Evolutionary conservation across 2,113 vertebrate species (phyloP).

Genomic region (Spilogale gracilis): DNA sequence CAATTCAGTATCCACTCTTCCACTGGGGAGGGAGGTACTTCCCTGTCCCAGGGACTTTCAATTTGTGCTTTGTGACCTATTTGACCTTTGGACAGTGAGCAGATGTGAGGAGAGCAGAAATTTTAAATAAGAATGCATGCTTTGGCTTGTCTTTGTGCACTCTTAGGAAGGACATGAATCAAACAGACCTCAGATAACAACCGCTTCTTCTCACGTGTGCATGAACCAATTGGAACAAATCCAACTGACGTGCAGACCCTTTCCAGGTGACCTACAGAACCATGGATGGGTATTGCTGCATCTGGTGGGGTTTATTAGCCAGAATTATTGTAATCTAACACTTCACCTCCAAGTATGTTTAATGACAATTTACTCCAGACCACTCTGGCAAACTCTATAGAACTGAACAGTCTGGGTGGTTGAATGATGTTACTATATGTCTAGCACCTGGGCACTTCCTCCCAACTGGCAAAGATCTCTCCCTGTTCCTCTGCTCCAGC

Average conservation of each 20-base stretch:
- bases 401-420: background rate
- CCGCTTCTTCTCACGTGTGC: background rate
- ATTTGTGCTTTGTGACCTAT: background rate
- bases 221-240: background rate
- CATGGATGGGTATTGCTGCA: background rate
- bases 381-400: background rate
- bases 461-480: background rate
- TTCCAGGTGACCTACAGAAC: background rate
- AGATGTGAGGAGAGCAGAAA: background rate
- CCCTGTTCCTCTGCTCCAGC: background rate
- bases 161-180: background rate
- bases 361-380: background rate
- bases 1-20: background rate
- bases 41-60: background rate
- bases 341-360: background rate
- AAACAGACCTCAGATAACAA: background rate
- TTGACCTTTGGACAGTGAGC: background rate
- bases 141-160: background rate
- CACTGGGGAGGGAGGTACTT: background rate
- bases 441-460: background rate
- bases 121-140: background rate
- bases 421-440: background rate
- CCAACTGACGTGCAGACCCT: background rate
- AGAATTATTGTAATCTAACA: background rate
- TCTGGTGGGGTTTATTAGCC: background rate